Conservation (phyloP, 2,797 vertebrate species). For the Gobionotothen gibberifrons region DNA sequence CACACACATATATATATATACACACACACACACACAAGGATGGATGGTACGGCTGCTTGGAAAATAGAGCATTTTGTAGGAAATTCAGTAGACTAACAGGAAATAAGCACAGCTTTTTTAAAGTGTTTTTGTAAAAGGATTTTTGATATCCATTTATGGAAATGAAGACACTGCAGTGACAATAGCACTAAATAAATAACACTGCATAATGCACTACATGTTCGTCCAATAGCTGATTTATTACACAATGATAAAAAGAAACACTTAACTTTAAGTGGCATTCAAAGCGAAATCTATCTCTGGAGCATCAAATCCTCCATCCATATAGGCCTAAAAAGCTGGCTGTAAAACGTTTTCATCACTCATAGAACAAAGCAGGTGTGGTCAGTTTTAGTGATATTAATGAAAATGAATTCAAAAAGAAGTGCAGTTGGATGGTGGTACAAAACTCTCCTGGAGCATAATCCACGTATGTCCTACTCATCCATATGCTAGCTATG, state of each 20-base stretch:
- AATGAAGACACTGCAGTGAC: conserved; percentile 3
- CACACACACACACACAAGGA: neutral
- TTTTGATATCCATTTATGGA: conserved; percentile 14
- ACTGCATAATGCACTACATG: neutral
- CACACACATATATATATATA: too few relatives aligned
- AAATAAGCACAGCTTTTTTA: conserved; percentile 23
- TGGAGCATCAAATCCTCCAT: neutral
- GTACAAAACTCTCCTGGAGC: neutral
- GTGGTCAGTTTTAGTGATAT: neutral
- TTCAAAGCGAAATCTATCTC: neutral
- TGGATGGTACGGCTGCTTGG: conserved; percentile 12
- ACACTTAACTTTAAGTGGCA: neutral
- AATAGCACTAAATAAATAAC: conserved; percentile 3
- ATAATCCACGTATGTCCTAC: neutral
- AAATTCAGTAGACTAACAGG: conserved; percentile 17
- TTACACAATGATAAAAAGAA: neutral
- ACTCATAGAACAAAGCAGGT: neutral
- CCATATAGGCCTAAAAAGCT: neutral
- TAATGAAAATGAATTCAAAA: conserved; percentile 1
- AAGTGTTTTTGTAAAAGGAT: conserved; percentile 12
- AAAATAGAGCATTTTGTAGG: conserved; percentile 20
- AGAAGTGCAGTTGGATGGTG: neutral
- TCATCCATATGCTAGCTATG: neutral
- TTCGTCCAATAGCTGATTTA: neutral
- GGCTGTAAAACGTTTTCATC: neutral